These are phyloP conservation scores for Chloropsis cyanopogon DNA, from an alignment of 2,113 vertebrate genomes.

Conservation along the genomic window DNA sequence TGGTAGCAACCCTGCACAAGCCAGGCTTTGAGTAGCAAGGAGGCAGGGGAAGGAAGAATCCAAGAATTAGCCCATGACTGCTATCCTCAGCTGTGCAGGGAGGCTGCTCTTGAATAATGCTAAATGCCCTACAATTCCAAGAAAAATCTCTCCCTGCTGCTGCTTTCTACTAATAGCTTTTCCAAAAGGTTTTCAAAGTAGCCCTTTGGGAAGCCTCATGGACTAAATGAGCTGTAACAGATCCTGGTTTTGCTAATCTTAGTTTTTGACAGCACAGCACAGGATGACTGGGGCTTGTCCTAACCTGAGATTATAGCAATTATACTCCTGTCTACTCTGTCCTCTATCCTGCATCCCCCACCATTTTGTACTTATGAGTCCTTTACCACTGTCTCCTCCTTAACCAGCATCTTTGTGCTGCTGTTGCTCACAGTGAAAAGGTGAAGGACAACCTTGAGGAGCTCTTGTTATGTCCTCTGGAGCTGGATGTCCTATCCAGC, in stretches of 20 bases:
- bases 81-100: background rate
- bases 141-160: background rate
- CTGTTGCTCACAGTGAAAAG: background rate
- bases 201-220: background rate
- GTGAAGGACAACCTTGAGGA: background rate
- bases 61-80: background rate
- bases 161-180: background rate
- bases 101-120: background rate
- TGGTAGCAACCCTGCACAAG: background rate
- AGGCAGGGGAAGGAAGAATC: background rate
- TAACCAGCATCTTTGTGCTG: background rate
- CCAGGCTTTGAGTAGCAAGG: background rate
- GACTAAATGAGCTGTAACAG: background rate
- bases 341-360: background rate
- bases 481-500: background rate
- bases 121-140: background rate
- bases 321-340: background rate
- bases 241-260: background rate
- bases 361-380: background rate
- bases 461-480: background rate
- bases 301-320: background rate
- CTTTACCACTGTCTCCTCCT: background rate
- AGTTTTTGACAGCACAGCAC: background rate
- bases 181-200: background rate
- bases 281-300: background rate